Conservation (phyloP, 1,140 invertebrate species). For the Aphaenogaster floridana region DNA sequence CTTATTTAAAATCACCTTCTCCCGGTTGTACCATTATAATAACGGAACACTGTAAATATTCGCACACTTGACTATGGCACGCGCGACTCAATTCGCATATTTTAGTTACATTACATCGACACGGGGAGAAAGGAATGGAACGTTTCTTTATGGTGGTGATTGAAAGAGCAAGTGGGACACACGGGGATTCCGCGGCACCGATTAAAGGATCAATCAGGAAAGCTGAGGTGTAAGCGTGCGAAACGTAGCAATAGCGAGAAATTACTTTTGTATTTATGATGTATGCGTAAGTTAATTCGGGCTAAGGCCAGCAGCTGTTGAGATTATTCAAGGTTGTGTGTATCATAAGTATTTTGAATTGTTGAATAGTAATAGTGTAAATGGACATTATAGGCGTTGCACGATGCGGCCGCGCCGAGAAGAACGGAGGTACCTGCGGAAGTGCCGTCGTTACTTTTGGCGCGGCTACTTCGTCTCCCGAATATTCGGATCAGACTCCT, state of each 20-base stretch:
- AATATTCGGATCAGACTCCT: conserved; percentile 67
- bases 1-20: neutral
- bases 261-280: conserved; percentile 82
- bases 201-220: conserved; percentile 37
- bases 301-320: conserved; percentile 86
- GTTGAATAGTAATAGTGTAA: conserved; percentile 85
- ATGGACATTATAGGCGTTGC: conserved; percentile 69
- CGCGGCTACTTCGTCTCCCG: conserved; percentile 62
- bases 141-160: neutral
- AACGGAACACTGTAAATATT: neutral
- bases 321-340: conserved; percentile 87
- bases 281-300: conserved; percentile 81
- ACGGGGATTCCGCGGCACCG: neutral
- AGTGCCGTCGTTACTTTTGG: conserved; percentile 4
- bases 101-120: conserved; percentile 17
- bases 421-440: neutral
- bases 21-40: neutral
- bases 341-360: conserved; percentile 87
- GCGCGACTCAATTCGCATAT: neutral
- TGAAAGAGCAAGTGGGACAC: neutral
- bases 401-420: conserved; percentile 54
- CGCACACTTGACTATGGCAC: neutral
- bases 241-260: conserved; percentile 72
- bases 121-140: neutral
- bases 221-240: conserved; percentile 13